These are phyloP conservation scores for Temnothorax ravouxi DNA, from an alignment of 2,888 invertebrate genomes.

Conservation along the genomic window DNA sequence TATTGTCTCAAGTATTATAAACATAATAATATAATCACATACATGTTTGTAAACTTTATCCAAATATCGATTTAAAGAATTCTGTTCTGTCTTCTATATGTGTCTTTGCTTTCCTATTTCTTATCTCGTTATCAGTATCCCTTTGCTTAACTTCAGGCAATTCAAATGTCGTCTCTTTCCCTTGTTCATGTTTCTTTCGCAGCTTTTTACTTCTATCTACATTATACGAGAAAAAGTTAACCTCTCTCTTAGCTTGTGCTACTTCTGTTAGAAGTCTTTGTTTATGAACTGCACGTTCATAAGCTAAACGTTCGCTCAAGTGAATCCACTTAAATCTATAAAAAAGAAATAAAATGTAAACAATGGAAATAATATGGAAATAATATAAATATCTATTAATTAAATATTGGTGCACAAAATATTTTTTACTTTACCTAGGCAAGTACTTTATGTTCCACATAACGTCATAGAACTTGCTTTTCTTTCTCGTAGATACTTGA, in stretches of 20 bases:
- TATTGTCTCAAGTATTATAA: background rate
- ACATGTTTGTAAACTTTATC: slow-evolving; percentile 58
- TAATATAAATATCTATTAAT: background rate
- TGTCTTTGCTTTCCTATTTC: slow-evolving; percentile 76
- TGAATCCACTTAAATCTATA: slow-evolving; percentile 98
- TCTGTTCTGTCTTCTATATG: slow-evolving; percentile 76
- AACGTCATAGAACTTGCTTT: slow-evolving; percentile 95
- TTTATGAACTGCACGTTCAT: slow-evolving; percentile 95
- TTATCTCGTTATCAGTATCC: slow-evolving; percentile 83
- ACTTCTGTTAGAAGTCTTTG: slow-evolving; percentile 95
- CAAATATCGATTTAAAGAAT: slow-evolving; percentile 82
- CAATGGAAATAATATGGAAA: background rate
- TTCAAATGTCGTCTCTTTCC: slow-evolving; percentile 69
- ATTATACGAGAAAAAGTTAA: slow-evolving; percentile 94
- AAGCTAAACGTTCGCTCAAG: slow-evolving; percentile 96
- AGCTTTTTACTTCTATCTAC: slow-evolving; percentile 92
- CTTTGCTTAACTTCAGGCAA: slow-evolving; percentile 81
- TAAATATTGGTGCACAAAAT: background rate
- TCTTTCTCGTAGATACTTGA: slow-evolving; percentile 94
- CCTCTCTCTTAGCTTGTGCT: slow-evolving; percentile 96
- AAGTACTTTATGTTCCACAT: slow-evolving; percentile 99
- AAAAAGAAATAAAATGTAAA: background rate
- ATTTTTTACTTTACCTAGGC: slow-evolving; percentile 87
- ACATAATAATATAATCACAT: slow-evolving; percentile 3
- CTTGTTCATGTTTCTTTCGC: slow-evolving; percentile 83